A percentile compares a stretch with the other conserved stretches of the same genome.
phyloP scores from a whole-genome alignment of 2,113 vertebrate species.

The Rhea pennata region DNA sequence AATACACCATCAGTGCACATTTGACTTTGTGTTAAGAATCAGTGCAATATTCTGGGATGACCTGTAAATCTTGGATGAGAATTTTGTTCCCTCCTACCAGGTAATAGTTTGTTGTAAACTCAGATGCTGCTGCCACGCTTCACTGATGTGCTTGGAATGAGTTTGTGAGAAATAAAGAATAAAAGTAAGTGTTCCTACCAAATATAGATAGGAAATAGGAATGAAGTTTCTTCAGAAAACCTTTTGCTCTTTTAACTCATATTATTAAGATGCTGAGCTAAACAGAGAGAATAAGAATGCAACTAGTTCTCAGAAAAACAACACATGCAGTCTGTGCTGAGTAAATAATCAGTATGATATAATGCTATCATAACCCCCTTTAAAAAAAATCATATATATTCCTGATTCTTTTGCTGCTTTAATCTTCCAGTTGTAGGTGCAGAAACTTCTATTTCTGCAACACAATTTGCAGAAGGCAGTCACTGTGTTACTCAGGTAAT shows the following conservation, averaged over 20 bases:
- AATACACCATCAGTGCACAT: background rate
- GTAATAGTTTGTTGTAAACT: slow-evolving; percentile 43
- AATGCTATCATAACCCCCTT: slow-evolving; percentile 59
- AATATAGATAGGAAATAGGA: background rate
- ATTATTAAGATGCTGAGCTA: slow-evolving; percentile 5
- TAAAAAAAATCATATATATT: slow-evolving; percentile 71
- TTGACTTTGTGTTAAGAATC: slow-evolving; percentile 6
- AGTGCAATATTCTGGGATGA: background rate
- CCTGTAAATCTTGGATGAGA: background rate
- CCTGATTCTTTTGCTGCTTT: slow-evolving; percentile 32
- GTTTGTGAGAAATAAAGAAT: slow-evolving; percentile 14
- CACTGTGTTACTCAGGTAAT: background rate
- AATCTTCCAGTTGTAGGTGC: background rate
- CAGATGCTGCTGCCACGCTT: background rate
- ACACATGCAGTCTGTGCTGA: background rate
- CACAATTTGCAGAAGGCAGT: slow-evolving; percentile 32
- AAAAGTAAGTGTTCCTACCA: background rate
- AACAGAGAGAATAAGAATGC: background rate
- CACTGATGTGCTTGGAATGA: slow-evolving; percentile 31
- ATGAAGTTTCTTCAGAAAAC: background rate
- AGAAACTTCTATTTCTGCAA: slow-evolving; percentile 8
- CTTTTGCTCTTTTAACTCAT: background rate
- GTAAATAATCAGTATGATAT: slow-evolving; percentile 46
- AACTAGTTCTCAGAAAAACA: background rate
- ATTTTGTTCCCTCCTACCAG: slow-evolving; percentile 6